Conservation (phyloP, 2,888 invertebrate genomes). For the Cyaniris semiargus region DNA sequence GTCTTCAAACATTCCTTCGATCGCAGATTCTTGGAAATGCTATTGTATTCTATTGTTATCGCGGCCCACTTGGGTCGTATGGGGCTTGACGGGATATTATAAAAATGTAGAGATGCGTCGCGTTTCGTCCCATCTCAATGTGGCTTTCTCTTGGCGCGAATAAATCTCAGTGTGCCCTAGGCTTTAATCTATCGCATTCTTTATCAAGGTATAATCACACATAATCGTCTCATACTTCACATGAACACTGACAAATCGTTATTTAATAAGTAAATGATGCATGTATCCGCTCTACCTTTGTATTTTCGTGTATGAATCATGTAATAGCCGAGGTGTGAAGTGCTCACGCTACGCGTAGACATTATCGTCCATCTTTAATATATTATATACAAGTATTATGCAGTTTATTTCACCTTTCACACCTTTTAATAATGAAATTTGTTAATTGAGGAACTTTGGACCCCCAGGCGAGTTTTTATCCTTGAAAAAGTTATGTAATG, state of each 20-base stretch:
- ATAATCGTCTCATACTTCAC: conserved; percentile 26
- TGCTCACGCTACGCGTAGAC: conserved; percentile 2
- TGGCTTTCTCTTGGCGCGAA: background rate
- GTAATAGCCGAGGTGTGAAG: background rate
- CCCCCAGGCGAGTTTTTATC: too few species aligned
- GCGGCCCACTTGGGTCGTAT: too few species aligned
- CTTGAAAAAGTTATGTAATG: too few species aligned
- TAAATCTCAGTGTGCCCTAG: background rate
- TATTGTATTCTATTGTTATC: too few species aligned
- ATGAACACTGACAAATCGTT: conserved; percentile 31
- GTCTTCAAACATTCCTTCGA: too few species aligned
- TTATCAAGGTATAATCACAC: background rate
- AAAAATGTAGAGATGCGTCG: background rate
- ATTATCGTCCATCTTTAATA: background rate
- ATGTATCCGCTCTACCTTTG: conserved; percentile 32
- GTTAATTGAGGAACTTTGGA: too few species aligned
- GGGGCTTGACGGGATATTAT: too few species aligned
- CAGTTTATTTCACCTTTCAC: too few species aligned
- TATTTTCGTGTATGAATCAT: conserved; percentile 22
- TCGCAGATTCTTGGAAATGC: too few species aligned
- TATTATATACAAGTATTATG: background rate
- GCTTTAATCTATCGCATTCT: background rate
- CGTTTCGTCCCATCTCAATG: background rate
- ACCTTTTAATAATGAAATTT: too few species aligned
- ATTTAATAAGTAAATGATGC: conserved; percentile 32